Conservation (phyloP, 2,113 vertebrate species). For the Peromyscus polionotus region DNA sequence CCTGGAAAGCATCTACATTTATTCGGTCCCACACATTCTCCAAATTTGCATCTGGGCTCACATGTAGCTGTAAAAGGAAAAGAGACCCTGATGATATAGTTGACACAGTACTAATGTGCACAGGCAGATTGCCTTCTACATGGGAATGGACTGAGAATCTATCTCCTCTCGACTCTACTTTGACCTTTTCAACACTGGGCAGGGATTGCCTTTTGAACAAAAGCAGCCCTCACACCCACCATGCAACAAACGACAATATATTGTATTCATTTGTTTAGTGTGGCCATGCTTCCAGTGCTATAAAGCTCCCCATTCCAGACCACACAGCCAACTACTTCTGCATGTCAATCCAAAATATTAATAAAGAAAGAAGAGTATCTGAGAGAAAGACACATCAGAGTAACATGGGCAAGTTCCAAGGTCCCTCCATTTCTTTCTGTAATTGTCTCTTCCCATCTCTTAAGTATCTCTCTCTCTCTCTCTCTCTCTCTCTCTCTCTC, state of each 20-base stretch:
- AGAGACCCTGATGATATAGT: conserved; percentile 56
- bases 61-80: conserved; percentile 92
- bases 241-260: neutral
- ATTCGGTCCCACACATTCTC: conserved; percentile 94
- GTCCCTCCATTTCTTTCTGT: neutral
- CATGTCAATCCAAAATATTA: neutral
- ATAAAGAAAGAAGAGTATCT: neutral
- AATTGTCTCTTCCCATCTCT: neutral
- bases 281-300: neutral
- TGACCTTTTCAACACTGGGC: neutral
- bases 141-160: neutral
- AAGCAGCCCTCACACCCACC: too few species aligned
- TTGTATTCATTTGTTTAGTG: neutral
- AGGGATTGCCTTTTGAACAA: neutral
- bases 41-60: conserved; percentile 94
- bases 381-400: neutral
- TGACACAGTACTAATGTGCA: neutral
- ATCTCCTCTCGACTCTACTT: neutral
- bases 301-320: neutral
- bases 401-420: neutral
- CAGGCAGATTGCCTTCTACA: fast-evolving
- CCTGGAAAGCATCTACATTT: conserved; percentile 97
- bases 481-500: neutral
- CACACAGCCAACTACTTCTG: neutral
- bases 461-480: neutral